These are phyloP conservation scores for Cottoperca gobio DNA, from an alignment of 2,797 vertebrate genomes.

Conservation along the genomic window DNA sequence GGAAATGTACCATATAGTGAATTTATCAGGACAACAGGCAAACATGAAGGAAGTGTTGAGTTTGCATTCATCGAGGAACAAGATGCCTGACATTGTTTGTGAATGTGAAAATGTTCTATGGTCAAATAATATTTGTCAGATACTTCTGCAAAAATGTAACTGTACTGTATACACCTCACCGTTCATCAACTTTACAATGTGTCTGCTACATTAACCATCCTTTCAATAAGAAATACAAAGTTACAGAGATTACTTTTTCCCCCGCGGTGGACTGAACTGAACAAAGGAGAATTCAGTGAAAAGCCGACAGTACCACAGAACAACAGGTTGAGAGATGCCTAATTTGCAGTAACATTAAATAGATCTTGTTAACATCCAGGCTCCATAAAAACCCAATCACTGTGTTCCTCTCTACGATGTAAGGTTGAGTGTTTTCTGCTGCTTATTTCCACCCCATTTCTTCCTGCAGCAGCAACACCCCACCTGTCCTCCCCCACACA, in stretches of 20 bases:
- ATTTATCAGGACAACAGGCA: neutral
- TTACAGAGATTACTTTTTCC: too few species aligned
- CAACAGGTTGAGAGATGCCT: neutral
- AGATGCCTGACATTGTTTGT: too few species aligned
- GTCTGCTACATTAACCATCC: neutral
- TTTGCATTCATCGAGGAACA: neutral
- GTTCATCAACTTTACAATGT: neutral
- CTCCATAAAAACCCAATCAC: neutral
- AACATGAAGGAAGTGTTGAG: neutral
- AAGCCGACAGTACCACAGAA: neutral
- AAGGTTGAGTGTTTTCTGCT: conserved; percentile 3
- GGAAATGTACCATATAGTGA: too few species aligned
- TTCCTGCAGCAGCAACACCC: neutral
- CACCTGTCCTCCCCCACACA: neutral
- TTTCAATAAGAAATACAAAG: too few species aligned
- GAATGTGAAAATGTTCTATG: too few species aligned
- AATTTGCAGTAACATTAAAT: conserved; percentile 3
- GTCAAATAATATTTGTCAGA: too few species aligned
- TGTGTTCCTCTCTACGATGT: neutral
- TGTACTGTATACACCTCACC: neutral
- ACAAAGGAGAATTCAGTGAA: too few species aligned
- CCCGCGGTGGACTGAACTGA: too few species aligned
- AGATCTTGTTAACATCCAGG: neutral
- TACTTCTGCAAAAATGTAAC: neutral
- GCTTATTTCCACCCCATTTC: conserved; percentile 18